A percentile compares a stretch with the other conserved stretches of the same genome.
phyloP scores from a whole-genome alignment of 1,140 invertebrate genomes.

The Venturia canescens region DNA sequence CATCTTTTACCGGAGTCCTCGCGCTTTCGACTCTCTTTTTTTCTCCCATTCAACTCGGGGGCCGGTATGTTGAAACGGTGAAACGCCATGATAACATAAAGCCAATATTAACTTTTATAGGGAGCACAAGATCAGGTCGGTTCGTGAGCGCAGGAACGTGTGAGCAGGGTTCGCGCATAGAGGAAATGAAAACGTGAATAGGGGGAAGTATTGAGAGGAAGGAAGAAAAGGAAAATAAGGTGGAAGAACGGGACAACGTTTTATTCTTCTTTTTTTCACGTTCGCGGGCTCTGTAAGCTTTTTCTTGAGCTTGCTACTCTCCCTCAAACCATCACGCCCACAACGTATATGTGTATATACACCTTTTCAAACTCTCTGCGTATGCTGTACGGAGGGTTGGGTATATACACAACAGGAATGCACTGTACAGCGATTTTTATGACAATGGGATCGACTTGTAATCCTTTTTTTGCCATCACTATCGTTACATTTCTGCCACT shows the following conservation, averaged over 20 bases:
- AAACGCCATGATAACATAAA: conserved; percentile 33
- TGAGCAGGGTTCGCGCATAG: not conserved
- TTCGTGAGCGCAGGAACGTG: not conserved
- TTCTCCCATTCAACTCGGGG: not conserved
- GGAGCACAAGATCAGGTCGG: conserved; percentile 27
- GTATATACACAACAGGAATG: not conserved
- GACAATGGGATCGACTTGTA: not conserved
- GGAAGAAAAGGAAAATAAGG: conserved; percentile 5
- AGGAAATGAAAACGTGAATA: not conserved
- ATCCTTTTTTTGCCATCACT: too few relatives aligned
- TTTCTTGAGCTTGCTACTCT: conserved; percentile 29
- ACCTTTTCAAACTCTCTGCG: not conserved
- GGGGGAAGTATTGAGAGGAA: not conserved
- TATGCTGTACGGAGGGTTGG: not conserved
- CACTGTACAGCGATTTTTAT: not conserved
- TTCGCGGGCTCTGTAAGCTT: conserved; percentile 21
- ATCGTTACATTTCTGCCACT: not conserved
- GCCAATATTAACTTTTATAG: conserved; percentile 43
- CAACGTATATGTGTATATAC: not conserved
- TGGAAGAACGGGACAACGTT: conserved; percentile 19
- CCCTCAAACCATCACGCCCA: not conserved
- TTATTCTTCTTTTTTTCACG: conserved; percentile 9
- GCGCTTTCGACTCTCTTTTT: not conserved
- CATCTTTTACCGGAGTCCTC: not conserved
- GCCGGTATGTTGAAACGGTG: conserved; percentile 30